Evolutionary conservation across 1,140 invertebrate genomes (phyloP).

Genomic region (Ceratoteleas bidentatus): DNA sequence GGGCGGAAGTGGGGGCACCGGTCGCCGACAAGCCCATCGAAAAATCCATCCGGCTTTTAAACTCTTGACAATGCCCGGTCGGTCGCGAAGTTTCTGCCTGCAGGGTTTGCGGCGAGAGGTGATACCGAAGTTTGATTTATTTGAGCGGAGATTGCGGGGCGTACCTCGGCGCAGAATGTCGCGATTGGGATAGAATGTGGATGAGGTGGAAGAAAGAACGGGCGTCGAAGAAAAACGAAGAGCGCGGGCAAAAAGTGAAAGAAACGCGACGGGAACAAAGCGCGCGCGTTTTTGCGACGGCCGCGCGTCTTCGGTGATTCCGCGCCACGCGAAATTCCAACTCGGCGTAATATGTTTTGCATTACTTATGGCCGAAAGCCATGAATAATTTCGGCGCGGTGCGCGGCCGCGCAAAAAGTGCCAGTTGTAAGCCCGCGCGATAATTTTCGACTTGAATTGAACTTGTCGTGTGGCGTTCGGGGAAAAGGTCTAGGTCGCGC

Average conservation of each 20-base stretch:
- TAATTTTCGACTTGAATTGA: slow-evolving; percentile 60
- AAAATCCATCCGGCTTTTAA: slow-evolving; percentile 81
- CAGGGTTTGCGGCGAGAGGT: slow-evolving; percentile 57
- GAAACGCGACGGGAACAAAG: slow-evolving; percentile 23
- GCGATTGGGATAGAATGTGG: slow-evolving; percentile 59
- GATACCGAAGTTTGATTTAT: slow-evolving; percentile 82
- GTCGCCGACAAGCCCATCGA: slow-evolving; percentile 78
- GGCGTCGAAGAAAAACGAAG: slow-evolving; percentile 13
- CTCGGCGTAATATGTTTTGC: slow-evolving; percentile 63
- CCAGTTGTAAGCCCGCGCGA: slow-evolving; percentile 28
- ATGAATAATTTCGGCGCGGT: slow-evolving; percentile 50
- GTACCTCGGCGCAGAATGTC: slow-evolving; percentile 40
- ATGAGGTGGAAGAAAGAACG: slow-evolving; percentile 27
- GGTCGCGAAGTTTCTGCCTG: slow-evolving; percentile 75
- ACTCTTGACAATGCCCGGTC: slow-evolving; percentile 78
- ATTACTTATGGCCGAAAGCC: slow-evolving; percentile 61
- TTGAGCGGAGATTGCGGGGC: slow-evolving; percentile 78
- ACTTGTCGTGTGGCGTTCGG: slow-evolving; percentile 54
- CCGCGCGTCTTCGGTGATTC: slow-evolving; percentile 41
- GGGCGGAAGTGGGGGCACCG: slow-evolving; percentile 33
- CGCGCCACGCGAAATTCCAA: slow-evolving; percentile 57
- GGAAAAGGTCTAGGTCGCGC: slow-evolving; percentile 63
- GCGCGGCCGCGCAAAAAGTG: slow-evolving; percentile 40
- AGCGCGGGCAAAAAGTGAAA: slow-evolving; percentile 1
- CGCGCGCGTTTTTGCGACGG: slow-evolving; percentile 6